Evolutionary conservation across 2,113 vertebrate species (phyloP), one percentile per base, ranked within the genome.

Genomic region (Megaleporinus macrocephalus): DNA sequence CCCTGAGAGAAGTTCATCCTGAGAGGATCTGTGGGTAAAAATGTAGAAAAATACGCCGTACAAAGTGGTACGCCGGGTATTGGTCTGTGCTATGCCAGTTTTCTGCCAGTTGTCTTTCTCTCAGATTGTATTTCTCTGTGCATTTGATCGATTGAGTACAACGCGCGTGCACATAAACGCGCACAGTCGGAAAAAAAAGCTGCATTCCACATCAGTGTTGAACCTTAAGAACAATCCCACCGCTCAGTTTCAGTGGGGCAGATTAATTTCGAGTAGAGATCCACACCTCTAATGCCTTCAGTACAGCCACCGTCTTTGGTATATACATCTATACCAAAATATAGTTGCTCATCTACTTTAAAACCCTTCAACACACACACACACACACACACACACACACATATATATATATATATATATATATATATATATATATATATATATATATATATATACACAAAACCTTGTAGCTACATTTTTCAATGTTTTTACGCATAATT

Each of bases 1-100:
- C 97, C 97, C 97, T 99, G 98, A 99, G 98, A 95, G 96, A 95
- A 97, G 95, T 96, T 97, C 95, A 95, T 98, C 98, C 97, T 99
- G 97, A 99, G 97, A 93, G 94, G 95, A 95, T 94, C 93, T 96
- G 87, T 91, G 90, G 87, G 90, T 94, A 92, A 89, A 92, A 83
- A 87, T 70, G 83, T 85, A 85, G 51, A 87, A 81, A 83, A 87
- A 84, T 77, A 87, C 63, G 63, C 59, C 71, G 73, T 86, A 83
- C 61, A 62, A 79, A 84, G 61, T 30, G 85, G 83, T 80, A 53
- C 80, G 84, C 92, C 89, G 80, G 86, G 80, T 90, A 89, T 90
- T 84, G 63, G 84, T 78, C 59, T 86, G 88, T 84, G 82, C 78
- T 86, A n/a, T 83, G 91, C 92, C 93, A 87, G 89, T 92, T 85